Evolutionary conservation across 2,113 vertebrate genomes (phyloP).

Genomic region (Mastomys natalensis): DNA sequence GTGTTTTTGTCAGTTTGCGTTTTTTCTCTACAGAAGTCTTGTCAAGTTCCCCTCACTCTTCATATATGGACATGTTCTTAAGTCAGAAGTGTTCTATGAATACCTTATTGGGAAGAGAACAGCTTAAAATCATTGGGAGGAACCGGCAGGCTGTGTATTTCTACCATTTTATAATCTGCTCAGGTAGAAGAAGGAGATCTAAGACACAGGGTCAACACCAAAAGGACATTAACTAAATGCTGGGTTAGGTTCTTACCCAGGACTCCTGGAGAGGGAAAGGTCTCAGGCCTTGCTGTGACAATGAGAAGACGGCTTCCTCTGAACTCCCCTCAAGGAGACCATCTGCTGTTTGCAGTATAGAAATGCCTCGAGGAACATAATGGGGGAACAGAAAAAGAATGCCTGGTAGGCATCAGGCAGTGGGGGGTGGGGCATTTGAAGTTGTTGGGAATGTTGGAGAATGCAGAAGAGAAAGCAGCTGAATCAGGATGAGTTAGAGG

Average conservation of each 20-base stretch:
- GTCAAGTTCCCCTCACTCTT: neutral
- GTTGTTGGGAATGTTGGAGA: accelerated
- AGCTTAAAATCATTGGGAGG: neutral
- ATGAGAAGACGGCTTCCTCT: accelerated
- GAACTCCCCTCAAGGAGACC: neutral
- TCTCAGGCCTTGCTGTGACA: no score
- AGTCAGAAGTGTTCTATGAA: neutral
- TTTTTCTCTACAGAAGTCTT: neutral
- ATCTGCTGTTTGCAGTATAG: neutral
- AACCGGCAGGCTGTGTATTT: neutral
- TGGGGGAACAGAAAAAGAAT: neutral
- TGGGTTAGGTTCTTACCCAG: neutral
- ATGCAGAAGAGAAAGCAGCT: neutral
- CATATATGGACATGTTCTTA: neutral
- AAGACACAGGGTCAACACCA: neutral
- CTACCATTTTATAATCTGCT: neutral
- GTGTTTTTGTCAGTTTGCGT: neutral
- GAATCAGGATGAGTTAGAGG: neutral
- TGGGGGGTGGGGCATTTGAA: neutral
- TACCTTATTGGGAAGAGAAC: neutral
- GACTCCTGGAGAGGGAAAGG: no score
- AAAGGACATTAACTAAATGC: accelerated
- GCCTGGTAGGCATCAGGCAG: accelerated
- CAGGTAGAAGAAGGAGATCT: neutral
- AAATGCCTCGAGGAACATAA: neutral